Base-by-base conservation (phyloP, 2,797 vertebrate genomes). In the Enteromius trimaculatus region DNA sequence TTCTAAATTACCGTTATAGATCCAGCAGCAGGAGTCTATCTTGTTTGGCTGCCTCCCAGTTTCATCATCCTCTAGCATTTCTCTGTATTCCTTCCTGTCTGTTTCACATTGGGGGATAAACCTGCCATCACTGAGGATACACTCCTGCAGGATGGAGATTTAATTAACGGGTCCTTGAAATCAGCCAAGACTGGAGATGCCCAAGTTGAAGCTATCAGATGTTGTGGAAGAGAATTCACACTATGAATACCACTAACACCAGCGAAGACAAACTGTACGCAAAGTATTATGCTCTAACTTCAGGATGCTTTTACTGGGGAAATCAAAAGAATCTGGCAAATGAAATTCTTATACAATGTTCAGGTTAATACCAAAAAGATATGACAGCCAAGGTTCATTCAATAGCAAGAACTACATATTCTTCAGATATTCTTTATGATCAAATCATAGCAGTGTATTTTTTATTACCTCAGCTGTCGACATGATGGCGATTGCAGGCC, bases 101-200 rank as follows among this genome's bases (percentile, higher is more conserved):
- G 44, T 23, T 51, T 14, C 82, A 47, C 64, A 65, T 81, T 84
- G 64, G 68, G 64, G 81, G 62, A 70, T 70, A 79, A 77, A 86
- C 76, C 53, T 77, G 82, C 64, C 84, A 80, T 78, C 70, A 72
- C 76, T 37, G 82, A 86, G 69, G 55, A 84, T 79, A 86, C 39
- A 68, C 82, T 86, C 55, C 37, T 39, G 47, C 79, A 66, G 83
- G 77, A 84, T 47, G 77, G 51, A 80, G 68, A 86, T 81, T 81
- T 84, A 81, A 87, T 87, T 87, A 85, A 71, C 37, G 37, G 62
- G 53, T 51, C 53, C 44, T 76, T 75, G 44, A 55, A 72, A 79
- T 65, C 82, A 84, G 79, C 82, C 80, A 84, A 84, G 80, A 77
- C 68, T 77, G 39, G 62, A 79, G 68, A 78, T 82, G 21, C 44